These are phyloP conservation scores for Regulus satrapa DNA, from an alignment of 2,113 vertebrate genomes.

Conservation along the genomic window DNA sequence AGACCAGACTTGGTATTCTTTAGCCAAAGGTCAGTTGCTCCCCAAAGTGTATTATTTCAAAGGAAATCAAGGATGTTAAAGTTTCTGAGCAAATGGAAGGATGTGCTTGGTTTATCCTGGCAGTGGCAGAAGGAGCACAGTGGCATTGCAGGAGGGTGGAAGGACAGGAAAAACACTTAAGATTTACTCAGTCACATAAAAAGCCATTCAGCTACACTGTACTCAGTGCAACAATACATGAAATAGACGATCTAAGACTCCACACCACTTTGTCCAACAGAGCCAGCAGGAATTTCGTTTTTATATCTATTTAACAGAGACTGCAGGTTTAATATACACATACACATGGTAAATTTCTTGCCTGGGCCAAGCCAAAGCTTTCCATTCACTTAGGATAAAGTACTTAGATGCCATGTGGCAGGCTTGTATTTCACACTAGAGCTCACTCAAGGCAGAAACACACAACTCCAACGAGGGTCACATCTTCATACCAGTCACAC, in stretches of 20 bases:
- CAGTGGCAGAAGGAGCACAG: not conserved
- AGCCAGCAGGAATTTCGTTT: not conserved
- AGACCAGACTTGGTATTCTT: not conserved
- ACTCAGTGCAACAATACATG: not conserved
- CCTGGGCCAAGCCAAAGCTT: not conserved
- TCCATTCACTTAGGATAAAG: not conserved
- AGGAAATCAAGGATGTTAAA: not conserved
- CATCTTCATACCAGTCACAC: not conserved
- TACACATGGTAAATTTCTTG: not conserved
- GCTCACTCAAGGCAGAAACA: not conserved
- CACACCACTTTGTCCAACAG: not conserved
- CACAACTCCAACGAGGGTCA: not conserved
- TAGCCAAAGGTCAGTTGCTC: constrained; percentile 12
- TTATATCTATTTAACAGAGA: not conserved
- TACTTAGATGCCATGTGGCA: not conserved
- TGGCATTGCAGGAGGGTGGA: not conserved
- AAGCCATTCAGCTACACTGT: not conserved
- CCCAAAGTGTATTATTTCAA: not conserved
- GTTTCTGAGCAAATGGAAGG: not conserved
- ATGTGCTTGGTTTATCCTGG: not conserved
- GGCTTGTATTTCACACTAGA: not conserved
- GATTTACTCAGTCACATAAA: not conserved
- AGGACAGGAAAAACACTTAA: not conserved
- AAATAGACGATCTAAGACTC: not conserved
- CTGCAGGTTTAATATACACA: not conserved